phyloP scores from a whole-genome alignment of 30 jellyfish, hydroid and myxozoan species.

The Kudoa iwatai region DNA sequence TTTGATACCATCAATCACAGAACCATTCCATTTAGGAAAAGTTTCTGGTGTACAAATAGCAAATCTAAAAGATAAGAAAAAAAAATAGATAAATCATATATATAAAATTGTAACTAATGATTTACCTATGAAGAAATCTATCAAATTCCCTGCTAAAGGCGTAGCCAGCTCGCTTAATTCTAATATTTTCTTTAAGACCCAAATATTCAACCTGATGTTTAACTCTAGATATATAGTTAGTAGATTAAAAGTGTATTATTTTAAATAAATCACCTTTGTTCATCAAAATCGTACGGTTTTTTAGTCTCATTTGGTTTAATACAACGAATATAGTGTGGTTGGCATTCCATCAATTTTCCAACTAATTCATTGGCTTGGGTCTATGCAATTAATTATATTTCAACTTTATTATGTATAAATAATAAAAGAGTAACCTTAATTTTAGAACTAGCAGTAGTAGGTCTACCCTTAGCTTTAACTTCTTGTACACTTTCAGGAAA shows the following conservation, averaged over 20 bases:
- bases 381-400: background rate
- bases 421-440: slow-evolving; percentile 12
- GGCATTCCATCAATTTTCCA: slow-evolving; percentile 39
- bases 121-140: slow-evolving; percentile 39
- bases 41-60: slow-evolving; percentile 56
- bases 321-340: slow-evolving; percentile 88
- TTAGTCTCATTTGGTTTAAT: slow-evolving; percentile 87
- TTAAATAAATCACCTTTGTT: slow-evolving; percentile 12
- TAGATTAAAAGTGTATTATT: background rate
- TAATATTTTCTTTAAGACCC: slow-evolving; percentile 72
- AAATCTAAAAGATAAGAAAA: slow-evolving; percentile 5
- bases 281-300: slow-evolving; percentile 67
- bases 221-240: slow-evolving; percentile 5
- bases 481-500: slow-evolving; percentile 66
- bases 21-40: slow-evolving; percentile 64
- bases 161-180: slow-evolving; percentile 86
- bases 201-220: slow-evolving; percentile 80
- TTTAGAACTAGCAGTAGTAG: slow-evolving; percentile 61
- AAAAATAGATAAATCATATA: background rate
- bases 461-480: slow-evolving; percentile 32
- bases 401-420: background rate
- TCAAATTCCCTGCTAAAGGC: slow-evolving; percentile 55
- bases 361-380: slow-evolving; percentile 66
- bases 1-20: slow-evolving; percentile 19
- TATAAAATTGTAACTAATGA: background rate